Evolutionary conservation across 1,140 invertebrate genomes (phyloP).

Genomic region (Colletes latitarsis): DNA sequence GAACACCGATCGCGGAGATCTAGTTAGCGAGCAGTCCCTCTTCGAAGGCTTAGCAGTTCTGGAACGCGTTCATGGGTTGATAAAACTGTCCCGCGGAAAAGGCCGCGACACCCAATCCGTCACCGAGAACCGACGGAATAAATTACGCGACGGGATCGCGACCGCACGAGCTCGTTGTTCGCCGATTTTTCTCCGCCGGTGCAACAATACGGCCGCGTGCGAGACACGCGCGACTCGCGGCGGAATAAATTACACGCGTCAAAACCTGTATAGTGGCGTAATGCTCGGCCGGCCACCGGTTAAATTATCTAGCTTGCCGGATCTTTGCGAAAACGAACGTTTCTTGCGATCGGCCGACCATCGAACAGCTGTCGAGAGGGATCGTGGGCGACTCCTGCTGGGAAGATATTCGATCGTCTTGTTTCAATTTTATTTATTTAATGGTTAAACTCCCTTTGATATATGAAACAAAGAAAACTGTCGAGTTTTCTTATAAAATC

Average conservation of each 20-base stretch:
- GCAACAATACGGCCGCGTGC: too few species aligned
- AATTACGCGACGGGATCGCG: slow-evolving; percentile 18
- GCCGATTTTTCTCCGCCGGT: neutral
- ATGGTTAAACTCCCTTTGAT: too few species aligned
- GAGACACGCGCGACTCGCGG: slow-evolving; percentile 5
- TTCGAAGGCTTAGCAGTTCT: slow-evolving; percentile 31
- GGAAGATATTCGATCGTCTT: too few species aligned
- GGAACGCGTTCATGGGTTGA: slow-evolving; percentile 31
- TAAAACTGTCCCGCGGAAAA: neutral
- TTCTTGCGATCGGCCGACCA: slow-evolving; percentile 27
- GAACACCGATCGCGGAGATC: slow-evolving; percentile 53
- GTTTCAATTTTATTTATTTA: too few species aligned
- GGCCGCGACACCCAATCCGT: slow-evolving; percentile 27
- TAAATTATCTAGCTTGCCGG: slow-evolving; percentile 11
- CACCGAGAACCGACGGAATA: slow-evolving; percentile 12
- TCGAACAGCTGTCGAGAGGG: neutral
- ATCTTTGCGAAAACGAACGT: slow-evolving; percentile 15
- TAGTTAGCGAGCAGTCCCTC: slow-evolving; percentile 39
- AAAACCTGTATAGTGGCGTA: slow-evolving; percentile 12
- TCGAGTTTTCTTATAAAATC: too few species aligned
- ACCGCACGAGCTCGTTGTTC: neutral
- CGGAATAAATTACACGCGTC: slow-evolving; percentile 49
- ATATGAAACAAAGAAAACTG: too few species aligned
- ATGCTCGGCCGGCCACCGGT: neutral
- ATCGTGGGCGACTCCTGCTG: too few species aligned